Base-by-base conservation (phyloP, 2,797 vertebrate genomes). In the Xenopus petersii region DNA sequence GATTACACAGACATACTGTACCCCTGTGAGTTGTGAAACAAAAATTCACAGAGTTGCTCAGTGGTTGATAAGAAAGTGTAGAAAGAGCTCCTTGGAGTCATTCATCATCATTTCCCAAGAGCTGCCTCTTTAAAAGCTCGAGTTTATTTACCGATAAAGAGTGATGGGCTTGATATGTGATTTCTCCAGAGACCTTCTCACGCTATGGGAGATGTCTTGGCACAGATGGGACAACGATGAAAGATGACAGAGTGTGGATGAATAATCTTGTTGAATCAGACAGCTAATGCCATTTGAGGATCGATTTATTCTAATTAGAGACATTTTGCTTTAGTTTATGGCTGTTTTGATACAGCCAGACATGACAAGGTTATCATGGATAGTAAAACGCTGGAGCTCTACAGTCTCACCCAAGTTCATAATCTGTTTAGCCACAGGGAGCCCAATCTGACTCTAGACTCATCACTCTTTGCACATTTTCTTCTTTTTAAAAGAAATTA, bases 201-300 rank as follows among this genome's bases (percentile, higher is more conserved):
- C 58, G 16, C 46, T 51, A 73, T 64, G 33, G 66, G 70, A 78
- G 75, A 68, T 55, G 65, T 61, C 71, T 73, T 49, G 26, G 49
- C 59, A 36, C 65, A 70, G 71, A 73, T 78, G 60, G 54, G 55
- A 78, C 70, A 64, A 69, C 59, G 71, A 73, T 78, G 75, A 78
- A 73, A 72, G 71, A 73, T 78, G 70, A 78, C 75, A 78, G 71
- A 56, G 70, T 60, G 67, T 78, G 65, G 67, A 78, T 78, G 75
- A 78, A 78, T 73, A 78, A 78, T 78, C 49, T 78, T 69, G n/a
- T 51, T 16, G 65, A 64, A 73, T 73, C 21, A 73, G 75, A 73
- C 75, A 73, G 59, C 75, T 78, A 78, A 78, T 73, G 75, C 70
- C 71, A 78, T 78, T 73, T 78, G 42, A 68, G 66, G 70, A 78